Evolutionary conservation across 1,140 invertebrate species (phyloP), one percentile per base, ranked within the genome.

Genomic region (Drosophila serrata): DNA sequence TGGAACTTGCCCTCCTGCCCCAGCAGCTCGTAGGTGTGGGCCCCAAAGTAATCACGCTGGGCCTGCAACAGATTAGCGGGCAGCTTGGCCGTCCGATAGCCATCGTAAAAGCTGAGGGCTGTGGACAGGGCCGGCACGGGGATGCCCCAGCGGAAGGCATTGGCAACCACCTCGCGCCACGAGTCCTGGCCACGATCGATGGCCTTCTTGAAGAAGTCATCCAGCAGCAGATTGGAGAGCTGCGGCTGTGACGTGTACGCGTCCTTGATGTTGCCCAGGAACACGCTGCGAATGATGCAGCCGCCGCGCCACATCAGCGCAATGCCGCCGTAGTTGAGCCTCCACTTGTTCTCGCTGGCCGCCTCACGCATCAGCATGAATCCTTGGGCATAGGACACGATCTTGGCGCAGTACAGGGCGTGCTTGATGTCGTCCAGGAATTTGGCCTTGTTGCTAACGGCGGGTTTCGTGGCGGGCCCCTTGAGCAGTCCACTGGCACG

Each of bases 231-330:
- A 93, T 99, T 99, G 0, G 95, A 95, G 6, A 99, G 93, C 53
- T 97, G 94, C 8, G 98, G 96, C 93, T 99, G 98, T 75, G 97
- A 97, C 60, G 98, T 97, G 93, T 98, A 99, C 0, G 99, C 99
- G 42, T 95, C 93, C 94, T 99, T 99, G 79, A 99, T 99, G 91
- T 99, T 98, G 29, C 98, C 98, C 60, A 99, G 94, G 93, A 99
- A 99, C 0, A 95, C 97, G 92, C 98, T 97, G 92, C 56, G 76
- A 43, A 88, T 99, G 91, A 99, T 99, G 92, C 99, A 99, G 35
- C 99, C 99, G 24, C 99, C 99, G 77, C 99, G 95, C 99, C 99
- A 99, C 99, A 99, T 99, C 1, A 99, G 94, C 15, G 99, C 99
- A 85, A 99, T 99, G 39, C 97, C 97, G 51, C 99, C 99, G 91